Evolutionary conservation across 2,888 invertebrate species (phyloP), one percentile per base, ranked within the genome.

Genomic region (Callimorpha dominula): DNA sequence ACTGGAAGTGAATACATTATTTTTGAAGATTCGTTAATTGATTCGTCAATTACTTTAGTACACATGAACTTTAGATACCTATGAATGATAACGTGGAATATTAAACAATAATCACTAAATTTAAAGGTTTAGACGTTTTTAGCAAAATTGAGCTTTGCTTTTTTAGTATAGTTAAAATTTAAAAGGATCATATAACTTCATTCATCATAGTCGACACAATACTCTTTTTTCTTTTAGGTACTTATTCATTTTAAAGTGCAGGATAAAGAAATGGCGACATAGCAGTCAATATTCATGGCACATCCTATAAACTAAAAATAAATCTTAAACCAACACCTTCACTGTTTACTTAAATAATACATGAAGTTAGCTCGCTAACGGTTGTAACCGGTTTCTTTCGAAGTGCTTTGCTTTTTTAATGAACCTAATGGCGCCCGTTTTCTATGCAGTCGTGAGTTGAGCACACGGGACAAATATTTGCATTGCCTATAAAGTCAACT

Each of bases 381-480:
- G 68, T 64, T 57, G 52, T 64, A 72, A 72, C 72, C 15, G 72
- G 68, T 57, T 68, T 64, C 42, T 60, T 49, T 9, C 43, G n/a
- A 49, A 66, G 71, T 52, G 68, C 57, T 68, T 74, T 68, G 74
- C 54, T 71, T 74, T 74, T 74, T 74, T 74, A 74, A 74, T 68
- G 71, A 74, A 68, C 12, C 60, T 68, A 74, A 71, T 74, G 71
- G 71, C 71, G 65, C 74, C 74, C 68, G 70, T 71, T 71, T 68
- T 64, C 71, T 68, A 71, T 74, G 70, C 74, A 74, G 74, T 71
- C 71, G 74, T 74, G 68, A 74, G 73, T 62, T 65, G 60, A 49
- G 64, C 54, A 68, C 43, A 60, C 50, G 68, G 71, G 74, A 74
- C 74, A 68, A 71, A 71, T 74, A 74, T 74, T 74, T 74, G 74